Evolutionary conservation across 1,140 invertebrate genomes (phyloP).

Genomic region (Trichomalopsis sarcophagae): DNA sequence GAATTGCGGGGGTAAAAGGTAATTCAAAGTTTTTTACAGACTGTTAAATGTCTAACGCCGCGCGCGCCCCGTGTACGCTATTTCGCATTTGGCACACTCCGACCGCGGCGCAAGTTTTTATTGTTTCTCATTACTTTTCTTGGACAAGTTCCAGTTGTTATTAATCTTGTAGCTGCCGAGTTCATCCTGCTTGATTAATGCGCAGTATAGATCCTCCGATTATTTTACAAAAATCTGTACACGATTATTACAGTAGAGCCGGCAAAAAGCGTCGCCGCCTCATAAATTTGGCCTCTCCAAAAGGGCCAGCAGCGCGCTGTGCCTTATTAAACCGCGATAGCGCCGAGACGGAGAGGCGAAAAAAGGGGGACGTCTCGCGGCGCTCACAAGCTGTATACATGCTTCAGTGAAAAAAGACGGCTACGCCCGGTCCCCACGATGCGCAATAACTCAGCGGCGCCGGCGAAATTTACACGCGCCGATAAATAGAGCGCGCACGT

Average conservation of each 20-base stretch:
- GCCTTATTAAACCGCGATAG: conserved; percentile 17
- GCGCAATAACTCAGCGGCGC: conserved; percentile 12
- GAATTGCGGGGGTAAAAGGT: not conserved
- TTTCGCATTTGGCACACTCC: not conserved
- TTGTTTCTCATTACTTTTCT: conserved; percentile 2
- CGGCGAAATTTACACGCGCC: conserved; percentile 23
- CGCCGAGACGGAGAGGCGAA: not conserved
- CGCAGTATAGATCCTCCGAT: too few relatives aligned
- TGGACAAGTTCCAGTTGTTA: not conserved
- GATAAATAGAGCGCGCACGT: not conserved
- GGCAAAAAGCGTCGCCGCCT: not conserved
- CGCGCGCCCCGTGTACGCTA: not conserved
- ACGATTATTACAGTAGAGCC: not conserved
- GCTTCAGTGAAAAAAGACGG: not conserved
- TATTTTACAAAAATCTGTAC: too few relatives aligned
- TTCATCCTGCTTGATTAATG: not conserved
- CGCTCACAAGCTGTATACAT: too few relatives aligned
- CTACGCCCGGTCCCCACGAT: not conserved
- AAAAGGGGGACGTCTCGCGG: not conserved
- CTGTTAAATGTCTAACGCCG: not conserved
- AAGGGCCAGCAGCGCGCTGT: not conserved
- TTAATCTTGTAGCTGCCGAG: not conserved
- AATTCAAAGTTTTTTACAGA: not conserved
- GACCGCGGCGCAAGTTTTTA: not conserved
- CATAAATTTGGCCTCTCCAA: not conserved